phyloP scores from a whole-genome alignment of 2,113 vertebrate species.

The Lepus europaeus region DNA sequence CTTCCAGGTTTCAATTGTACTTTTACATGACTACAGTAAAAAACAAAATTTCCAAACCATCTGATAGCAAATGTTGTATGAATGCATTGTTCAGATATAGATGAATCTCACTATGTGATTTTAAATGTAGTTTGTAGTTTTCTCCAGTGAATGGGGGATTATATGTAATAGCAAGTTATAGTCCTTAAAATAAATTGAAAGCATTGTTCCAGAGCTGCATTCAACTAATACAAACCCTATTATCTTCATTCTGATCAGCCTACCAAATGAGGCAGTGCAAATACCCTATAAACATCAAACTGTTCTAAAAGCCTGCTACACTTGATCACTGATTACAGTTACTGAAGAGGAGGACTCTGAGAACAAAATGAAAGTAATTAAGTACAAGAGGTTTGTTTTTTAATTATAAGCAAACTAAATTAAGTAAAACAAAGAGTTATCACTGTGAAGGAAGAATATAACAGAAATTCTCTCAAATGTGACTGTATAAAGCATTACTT shows the following conservation, averaged over 20 bases:
- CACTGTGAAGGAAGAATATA: slow-evolving; percentile 62
- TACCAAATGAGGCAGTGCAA: slow-evolving; percentile 71
- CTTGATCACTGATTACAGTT: slow-evolving; percentile 79
- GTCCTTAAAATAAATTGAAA: slow-evolving; percentile 77
- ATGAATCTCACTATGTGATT: background rate
- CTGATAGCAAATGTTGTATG: background rate
- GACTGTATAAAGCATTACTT: slow-evolving; percentile 66
- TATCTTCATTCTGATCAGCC: slow-evolving; percentile 68
- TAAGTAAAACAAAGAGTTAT: slow-evolving; percentile 71
- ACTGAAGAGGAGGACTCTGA: slow-evolving; percentile 63
- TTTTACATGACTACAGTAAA: background rate
- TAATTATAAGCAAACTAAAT: slow-evolving; percentile 77
- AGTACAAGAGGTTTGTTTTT: slow-evolving; percentile 66
- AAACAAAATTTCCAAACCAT: background rate
- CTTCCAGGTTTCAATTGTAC: background rate
- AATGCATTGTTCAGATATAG: slow-evolving; percentile 34
- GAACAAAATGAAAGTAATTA: slow-evolving; percentile 77
- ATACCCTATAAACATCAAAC: slow-evolving; percentile 69
- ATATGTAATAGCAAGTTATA: slow-evolving; percentile 29
- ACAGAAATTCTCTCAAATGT: slow-evolving; percentile 66
- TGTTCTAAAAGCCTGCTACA: slow-evolving; percentile 50
- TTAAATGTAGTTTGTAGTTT: slow-evolving; percentile 43
- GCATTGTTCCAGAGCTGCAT: slow-evolving; percentile 69
- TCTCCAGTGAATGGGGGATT: background rate
- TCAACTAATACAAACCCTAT: slow-evolving; percentile 64